Evolutionary conservation across 2,113 vertebrate species (phyloP).

Genomic region (Acinonyx jubatus): DNA sequence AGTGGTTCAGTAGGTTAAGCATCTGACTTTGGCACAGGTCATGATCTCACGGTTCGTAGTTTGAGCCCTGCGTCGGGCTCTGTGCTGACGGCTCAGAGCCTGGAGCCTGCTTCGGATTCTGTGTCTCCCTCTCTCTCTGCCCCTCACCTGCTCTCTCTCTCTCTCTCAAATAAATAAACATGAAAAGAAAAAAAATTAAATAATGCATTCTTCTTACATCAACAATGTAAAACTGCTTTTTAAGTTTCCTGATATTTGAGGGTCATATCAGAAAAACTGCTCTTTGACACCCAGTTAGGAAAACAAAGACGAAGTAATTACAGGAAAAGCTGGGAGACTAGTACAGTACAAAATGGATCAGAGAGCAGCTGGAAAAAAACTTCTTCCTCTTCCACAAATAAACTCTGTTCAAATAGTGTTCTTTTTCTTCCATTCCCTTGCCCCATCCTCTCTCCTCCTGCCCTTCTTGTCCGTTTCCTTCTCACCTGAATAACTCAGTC

Average conservation of each 20-base stretch:
- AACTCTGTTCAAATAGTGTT: fast-evolving
- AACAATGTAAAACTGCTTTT: neutral
- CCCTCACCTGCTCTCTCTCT: neutral
- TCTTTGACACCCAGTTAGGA: neutral
- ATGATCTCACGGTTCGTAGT: neutral
- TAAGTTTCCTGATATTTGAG: neutral
- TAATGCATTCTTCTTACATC: neutral
- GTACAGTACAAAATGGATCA: neutral
- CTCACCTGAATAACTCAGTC: neutral
- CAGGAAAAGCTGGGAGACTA: neutral
- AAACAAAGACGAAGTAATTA: neutral
- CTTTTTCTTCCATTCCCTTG: no score
- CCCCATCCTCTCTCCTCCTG: neutral
- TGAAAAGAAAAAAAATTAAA: neutral
- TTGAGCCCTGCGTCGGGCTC: fast-evolving
- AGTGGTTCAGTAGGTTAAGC: neutral
- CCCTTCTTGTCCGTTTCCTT: neutral
- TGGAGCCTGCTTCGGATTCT: no score
- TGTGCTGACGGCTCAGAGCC: no score
- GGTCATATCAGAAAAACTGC: neutral
- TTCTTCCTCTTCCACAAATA: neutral
- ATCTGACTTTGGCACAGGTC: neutral
- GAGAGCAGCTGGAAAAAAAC: neutral
- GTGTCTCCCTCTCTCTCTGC: neutral
- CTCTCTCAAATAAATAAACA: neutral